Conservation (phyloP, 2,113 vertebrate genomes). For the Antennarius striatus region DNA sequence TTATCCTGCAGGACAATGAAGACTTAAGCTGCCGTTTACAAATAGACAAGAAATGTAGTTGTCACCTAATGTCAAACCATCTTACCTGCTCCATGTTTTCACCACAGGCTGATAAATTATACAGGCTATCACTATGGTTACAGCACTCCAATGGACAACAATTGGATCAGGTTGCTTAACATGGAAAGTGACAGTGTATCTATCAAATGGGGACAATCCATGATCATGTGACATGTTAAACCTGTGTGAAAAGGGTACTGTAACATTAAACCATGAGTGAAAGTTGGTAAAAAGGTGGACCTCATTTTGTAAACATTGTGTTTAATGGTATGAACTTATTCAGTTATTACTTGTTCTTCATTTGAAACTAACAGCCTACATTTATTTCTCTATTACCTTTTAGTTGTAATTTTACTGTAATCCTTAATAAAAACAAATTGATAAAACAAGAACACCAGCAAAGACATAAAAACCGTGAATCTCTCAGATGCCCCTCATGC, state of each 20-base stretch:
- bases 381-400: too few species aligned
- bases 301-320: too few species aligned
- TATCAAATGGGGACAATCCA: conserved; percentile 35
- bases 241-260: neutral
- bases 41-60: conserved; percentile 11
- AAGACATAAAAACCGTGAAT: too few species aligned
- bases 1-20: conserved; percentile 45
- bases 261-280: neutral
- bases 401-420: too few species aligned
- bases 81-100: conserved; percentile 72
- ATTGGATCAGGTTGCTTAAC: conserved; percentile 57
- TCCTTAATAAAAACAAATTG: too few species aligned
- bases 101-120: conserved; percentile 61
- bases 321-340: too few species aligned
- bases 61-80: conserved; percentile 4
- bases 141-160: conserved; percentile 39
- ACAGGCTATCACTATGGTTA: conserved; percentile 62
- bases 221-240: conserved; percentile 26
- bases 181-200: conserved; percentile 51
- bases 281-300: conserved; percentile 7
- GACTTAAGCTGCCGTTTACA: neutral
- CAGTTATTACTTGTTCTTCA: too few species aligned
- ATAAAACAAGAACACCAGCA: too few species aligned
- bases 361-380: too few species aligned
- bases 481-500: too few species aligned